These are phyloP conservation scores for Hirtodrosophila alboralis DNA, from an alignment of 2,888 invertebrate genomes.

Conservation along the genomic window DNA sequence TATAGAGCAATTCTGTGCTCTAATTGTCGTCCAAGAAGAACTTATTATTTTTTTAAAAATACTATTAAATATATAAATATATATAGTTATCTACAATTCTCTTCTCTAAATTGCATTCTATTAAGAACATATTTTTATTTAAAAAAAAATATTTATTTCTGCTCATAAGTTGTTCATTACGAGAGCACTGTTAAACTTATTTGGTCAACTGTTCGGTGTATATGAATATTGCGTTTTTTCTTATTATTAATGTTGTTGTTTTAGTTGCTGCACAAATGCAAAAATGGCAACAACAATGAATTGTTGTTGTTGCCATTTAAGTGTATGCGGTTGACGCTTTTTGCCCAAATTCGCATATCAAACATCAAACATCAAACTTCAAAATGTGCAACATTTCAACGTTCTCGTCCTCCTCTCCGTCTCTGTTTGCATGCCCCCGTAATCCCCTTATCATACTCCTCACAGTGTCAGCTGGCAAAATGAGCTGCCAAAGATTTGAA, in stretches of 20 bases:
- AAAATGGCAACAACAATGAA: constrained; percentile 36
- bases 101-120: no score
- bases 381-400: constrained; percentile 73
- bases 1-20: no score
- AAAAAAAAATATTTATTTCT: no score
- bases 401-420: constrained; percentile 21
- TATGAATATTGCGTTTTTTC: constrained; percentile 4
- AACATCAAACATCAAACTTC: constrained; percentile 67
- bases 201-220: constrained; percentile 14
- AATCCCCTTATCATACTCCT: background rate
- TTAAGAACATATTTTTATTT: no score
- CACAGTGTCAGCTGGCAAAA: constrained; percentile 49
- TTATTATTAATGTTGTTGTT: constrained; percentile 14
- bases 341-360: constrained; percentile 76
- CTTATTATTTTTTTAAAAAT: no score
- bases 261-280: constrained; percentile 25
- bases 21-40: no score
- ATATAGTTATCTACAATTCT: no score
- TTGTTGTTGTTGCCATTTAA: constrained; percentile 56
- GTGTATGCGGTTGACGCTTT: constrained; percentile 60
- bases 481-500: constrained; percentile 71
- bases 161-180: no score
- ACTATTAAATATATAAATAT: no score
- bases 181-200: no score
- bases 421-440: background rate